Conservation (phyloP, 64 coral and sea anemone genomes). For the Dendrophyllia cribrosa region DNA sequence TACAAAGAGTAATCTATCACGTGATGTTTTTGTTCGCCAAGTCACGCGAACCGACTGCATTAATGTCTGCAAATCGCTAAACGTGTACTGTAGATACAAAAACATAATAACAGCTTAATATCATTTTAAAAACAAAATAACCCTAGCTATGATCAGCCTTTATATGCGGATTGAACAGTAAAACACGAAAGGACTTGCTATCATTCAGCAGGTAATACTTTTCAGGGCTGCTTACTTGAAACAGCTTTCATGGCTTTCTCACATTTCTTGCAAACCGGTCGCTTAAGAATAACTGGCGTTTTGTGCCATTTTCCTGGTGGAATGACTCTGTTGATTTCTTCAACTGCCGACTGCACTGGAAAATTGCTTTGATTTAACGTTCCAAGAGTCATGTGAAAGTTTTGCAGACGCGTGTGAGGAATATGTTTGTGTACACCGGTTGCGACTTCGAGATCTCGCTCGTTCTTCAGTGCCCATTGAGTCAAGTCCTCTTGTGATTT, state of each 20-base stretch:
- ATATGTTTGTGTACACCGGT: slow-evolving; percentile 69
- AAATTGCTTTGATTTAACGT: slow-evolving; percentile 58
- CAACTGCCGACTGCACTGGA: slow-evolving; percentile 48
- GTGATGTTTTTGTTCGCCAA: too few relatives aligned
- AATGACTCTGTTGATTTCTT: slow-evolving; percentile 68
- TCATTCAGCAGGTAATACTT: too few relatives aligned
- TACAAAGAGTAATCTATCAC: too few relatives aligned
- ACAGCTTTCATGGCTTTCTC: slow-evolving; percentile 12
- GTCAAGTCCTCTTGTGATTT: slow-evolving; percentile 52
- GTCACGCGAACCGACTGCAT: too few relatives aligned
- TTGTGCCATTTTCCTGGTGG: slow-evolving; percentile 64
- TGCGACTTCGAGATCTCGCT: slow-evolving; percentile 37
- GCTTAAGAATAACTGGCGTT: slow-evolving; percentile 39
- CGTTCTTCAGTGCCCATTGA: slow-evolving; percentile 36
- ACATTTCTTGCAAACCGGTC: slow-evolving; percentile 52
- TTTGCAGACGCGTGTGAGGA: slow-evolving; percentile 55
- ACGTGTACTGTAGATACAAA: too few relatives aligned
- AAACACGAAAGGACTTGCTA: too few relatives aligned
- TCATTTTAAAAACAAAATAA: too few relatives aligned
- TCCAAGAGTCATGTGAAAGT: slow-evolving; percentile 75
- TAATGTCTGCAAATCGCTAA: too few relatives aligned
- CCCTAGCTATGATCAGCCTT: too few relatives aligned
- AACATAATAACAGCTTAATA: too few relatives aligned
- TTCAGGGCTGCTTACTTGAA: too few relatives aligned
- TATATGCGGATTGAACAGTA: too few relatives aligned